These are phyloP conservation scores for Popillia japonica DNA, from an alignment of 1,140 invertebrate genomes.

Conservation along the genomic window DNA sequence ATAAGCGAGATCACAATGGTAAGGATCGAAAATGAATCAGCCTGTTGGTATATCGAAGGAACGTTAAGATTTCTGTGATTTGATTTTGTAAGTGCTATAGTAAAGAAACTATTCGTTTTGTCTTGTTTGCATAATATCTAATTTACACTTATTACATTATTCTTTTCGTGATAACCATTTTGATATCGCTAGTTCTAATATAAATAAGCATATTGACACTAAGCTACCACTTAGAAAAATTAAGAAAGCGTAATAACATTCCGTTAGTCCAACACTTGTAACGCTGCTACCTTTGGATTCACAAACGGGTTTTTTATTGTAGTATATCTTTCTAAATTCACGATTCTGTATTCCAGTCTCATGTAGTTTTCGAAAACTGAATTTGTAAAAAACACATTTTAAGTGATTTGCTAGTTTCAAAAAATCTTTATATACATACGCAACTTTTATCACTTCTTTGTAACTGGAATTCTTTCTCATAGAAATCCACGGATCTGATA, in stretches of 20 bases:
- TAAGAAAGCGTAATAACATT: slow-evolving; percentile 50
- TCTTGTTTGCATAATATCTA: no score
- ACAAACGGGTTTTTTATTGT: slow-evolving; percentile 66
- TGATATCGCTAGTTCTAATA: neutral
- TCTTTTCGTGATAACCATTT: no score
- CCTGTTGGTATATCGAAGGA: no score
- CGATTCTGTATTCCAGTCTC: slow-evolving; percentile 67
- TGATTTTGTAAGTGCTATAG: no score
- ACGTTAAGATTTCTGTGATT: no score
- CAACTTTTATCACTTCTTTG: slow-evolving; percentile 68
- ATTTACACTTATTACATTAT: no score
- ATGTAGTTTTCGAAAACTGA: slow-evolving; percentile 64
- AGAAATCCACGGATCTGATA: slow-evolving; percentile 63
- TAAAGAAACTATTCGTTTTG: no score
- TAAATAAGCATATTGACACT: neutral
- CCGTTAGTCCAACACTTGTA: slow-evolving; percentile 49
- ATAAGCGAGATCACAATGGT: no score
- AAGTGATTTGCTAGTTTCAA: neutral
- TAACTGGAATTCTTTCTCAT: slow-evolving; percentile 67
- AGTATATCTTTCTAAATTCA: slow-evolving; percentile 60
- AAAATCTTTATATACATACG: slow-evolving; percentile 57
- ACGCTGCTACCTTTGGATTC: slow-evolving; percentile 45
- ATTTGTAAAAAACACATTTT: no score
- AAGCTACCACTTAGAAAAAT: slow-evolving; percentile 46
- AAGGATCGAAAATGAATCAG: no score